These are phyloP conservation scores for Pterocles orientalis DNA, from an alignment of 2,113 vertebrate species.

Conservation along the genomic window DNA sequence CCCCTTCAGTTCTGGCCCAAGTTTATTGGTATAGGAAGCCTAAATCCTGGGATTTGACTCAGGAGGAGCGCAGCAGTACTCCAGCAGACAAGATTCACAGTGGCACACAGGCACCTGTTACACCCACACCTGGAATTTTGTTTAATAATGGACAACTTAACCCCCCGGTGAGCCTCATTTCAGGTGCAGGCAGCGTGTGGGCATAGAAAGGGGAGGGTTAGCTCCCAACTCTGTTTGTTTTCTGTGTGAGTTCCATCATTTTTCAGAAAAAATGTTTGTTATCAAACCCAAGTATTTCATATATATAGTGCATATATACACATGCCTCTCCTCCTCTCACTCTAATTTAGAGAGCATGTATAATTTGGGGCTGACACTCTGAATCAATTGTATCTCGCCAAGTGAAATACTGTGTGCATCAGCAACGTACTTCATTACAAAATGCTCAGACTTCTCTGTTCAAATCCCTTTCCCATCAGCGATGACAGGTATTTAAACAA, in stretches of 20 bases:
- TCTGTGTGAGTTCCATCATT: background rate
- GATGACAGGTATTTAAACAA: constrained; percentile 6
- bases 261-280: background rate
- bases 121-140: background rate
- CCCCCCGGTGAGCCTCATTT: rapidly evolving
- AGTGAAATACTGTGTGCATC: background rate
- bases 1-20: background rate
- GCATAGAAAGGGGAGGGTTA: background rate
- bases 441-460: background rate
- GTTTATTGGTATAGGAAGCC: background rate
- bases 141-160: background rate
- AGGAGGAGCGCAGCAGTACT: background rate
- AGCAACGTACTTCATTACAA: background rate
- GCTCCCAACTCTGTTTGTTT: background rate
- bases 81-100: background rate
- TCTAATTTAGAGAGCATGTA: rapidly evolving
- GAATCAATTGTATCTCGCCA: background rate
- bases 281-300: background rate
- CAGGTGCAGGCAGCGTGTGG: background rate
- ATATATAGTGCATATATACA: rapidly evolving
- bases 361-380: background rate
- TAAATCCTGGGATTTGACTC: background rate
- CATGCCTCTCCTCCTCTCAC: background rate
- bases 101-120: background rate
- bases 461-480: background rate